Evolutionary conservation across 1,140 invertebrate genomes (phyloP).

Genomic region (Drosophila ficusphila): DNA sequence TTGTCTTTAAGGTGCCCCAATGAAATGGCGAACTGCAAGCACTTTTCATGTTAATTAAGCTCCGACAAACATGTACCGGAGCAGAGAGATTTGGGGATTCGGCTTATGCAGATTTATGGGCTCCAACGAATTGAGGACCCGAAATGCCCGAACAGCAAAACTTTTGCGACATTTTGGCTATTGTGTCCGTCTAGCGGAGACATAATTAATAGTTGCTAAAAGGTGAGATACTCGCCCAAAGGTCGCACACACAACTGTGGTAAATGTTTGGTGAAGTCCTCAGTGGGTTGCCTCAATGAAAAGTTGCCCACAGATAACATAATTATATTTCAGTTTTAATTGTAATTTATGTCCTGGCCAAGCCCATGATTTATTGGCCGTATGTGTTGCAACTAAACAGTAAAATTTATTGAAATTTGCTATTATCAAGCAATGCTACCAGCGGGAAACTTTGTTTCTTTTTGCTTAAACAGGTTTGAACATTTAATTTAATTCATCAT

Average conservation of each 20-base stretch:
- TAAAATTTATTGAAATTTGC: slow-evolving; percentile 28
- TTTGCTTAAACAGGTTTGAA: not conserved
- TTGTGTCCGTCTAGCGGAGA: slow-evolving; percentile 52
- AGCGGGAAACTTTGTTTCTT: not conserved
- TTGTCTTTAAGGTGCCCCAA: slow-evolving; percentile 54
- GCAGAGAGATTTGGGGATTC: slow-evolving; percentile 39
- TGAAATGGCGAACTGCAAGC: slow-evolving; percentile 38
- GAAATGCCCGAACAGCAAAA: slow-evolving; percentile 67
- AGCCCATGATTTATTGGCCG: slow-evolving; percentile 59
- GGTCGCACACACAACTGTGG: slow-evolving; percentile 43
- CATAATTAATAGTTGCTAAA: slow-evolving; percentile 74
- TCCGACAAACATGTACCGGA: slow-evolving; percentile 19
- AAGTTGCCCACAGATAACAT: slow-evolving; percentile 53
- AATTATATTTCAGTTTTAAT: slow-evolving; percentile 74
- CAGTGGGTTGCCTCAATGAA: slow-evolving; percentile 32
- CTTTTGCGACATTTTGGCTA: slow-evolving; percentile 62
- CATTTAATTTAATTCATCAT: not conserved
- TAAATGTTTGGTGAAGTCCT: slow-evolving; percentile 43
- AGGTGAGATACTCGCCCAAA: slow-evolving; percentile 62
- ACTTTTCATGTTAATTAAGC: slow-evolving; percentile 52
- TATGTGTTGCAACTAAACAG: slow-evolving; percentile 2
- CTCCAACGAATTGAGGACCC: slow-evolving; percentile 26
- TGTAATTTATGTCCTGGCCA: slow-evolving; percentile 70
- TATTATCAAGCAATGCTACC: not conserved
- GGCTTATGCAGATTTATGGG: slow-evolving; percentile 74